Conservation (phyloP, 2,888 invertebrate species). For the Lepidocyrtinus sp. region DNA sequence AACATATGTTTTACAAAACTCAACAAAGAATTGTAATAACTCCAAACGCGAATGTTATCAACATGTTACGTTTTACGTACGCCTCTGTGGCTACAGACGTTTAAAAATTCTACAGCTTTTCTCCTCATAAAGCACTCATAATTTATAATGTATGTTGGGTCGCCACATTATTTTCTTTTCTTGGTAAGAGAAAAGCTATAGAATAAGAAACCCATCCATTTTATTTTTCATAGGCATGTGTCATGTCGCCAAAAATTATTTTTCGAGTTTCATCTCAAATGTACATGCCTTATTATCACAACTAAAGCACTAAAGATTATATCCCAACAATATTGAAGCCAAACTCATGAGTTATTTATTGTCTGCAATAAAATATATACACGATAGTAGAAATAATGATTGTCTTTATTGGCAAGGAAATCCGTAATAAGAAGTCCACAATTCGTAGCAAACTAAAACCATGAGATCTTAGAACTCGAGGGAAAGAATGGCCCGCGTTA, state of each 20-base stretch:
- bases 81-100: too few relatives aligned
- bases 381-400: conserved; percentile 6
- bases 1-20: too few relatives aligned
- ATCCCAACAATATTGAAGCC: too few relatives aligned
- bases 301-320: too few relatives aligned
- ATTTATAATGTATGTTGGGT: conserved; percentile 11
- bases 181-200: not conserved
- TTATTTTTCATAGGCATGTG: not conserved
- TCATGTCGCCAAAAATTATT: conserved; percentile 6
- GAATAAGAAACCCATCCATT: not conserved
- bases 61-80: too few relatives aligned
- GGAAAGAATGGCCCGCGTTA: too few relatives aligned
- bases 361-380: conserved; percentile 6
- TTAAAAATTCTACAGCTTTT: conserved; percentile 24
- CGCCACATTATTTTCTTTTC: not conserved
- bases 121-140: conserved; percentile 30
- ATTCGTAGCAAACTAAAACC: too few relatives aligned
- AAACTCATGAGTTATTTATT: conserved; percentile 15
- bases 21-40: too few relatives aligned
- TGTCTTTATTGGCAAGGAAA: not conserved
- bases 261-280: conserved; percentile 1
- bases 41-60: too few relatives aligned
- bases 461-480: too few relatives aligned
- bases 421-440: too few relatives aligned
- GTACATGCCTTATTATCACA: too few relatives aligned